Base-by-base conservation (phyloP, 2,797 vertebrate species). In the Epinephelus awoara region DNA sequence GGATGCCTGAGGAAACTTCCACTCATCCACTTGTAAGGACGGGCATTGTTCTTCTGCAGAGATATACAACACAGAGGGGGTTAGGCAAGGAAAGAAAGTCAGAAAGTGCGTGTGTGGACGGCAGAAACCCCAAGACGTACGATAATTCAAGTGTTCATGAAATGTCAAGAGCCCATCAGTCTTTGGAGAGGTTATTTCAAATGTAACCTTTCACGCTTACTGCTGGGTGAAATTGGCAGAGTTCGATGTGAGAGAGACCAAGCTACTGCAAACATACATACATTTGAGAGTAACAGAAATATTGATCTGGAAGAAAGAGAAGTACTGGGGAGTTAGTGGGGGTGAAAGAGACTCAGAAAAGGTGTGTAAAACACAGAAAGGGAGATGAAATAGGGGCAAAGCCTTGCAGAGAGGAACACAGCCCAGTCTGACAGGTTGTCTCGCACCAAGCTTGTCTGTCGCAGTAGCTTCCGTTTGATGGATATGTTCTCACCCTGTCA, bases 1-100 rank as follows among this genome's bases (percentile, higher is more conserved):
- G 62, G 91, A 18, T 3, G 81, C 79, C 84, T 93, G 93, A 56
- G 95, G 94, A 84, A 96, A 96, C 88, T 89, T 96, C 96, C 96
- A 96, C 57, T 95, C 95, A 17, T 96, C 95, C 55, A 95, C 95
- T 87, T 96, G 93, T 72, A 96, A 52, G 51, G 90, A 80, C 0
- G 95, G 95, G 82, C 96, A 96, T 15, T 66, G 89, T 46, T 75
- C 86, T 82, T 84, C 96, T 96, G 85, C 18, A 51, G 83, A 77
- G 70, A 79, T 27, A 88, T 80, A 78, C 27, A 38, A 40, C 0
- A 70, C 23, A 50, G 10, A 56, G 29, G n/a, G 40, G 27, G 44
- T 69, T 49, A 64, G 11, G 5, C 2, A 55, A 10, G 29, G 23
- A 19, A 23, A 70, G 8, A 29, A 29, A 61, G 6, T n/a, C 18